phyloP scores from a whole-genome alignment of 2,113 vertebrate genomes.

The Ursus arctos region DNA sequence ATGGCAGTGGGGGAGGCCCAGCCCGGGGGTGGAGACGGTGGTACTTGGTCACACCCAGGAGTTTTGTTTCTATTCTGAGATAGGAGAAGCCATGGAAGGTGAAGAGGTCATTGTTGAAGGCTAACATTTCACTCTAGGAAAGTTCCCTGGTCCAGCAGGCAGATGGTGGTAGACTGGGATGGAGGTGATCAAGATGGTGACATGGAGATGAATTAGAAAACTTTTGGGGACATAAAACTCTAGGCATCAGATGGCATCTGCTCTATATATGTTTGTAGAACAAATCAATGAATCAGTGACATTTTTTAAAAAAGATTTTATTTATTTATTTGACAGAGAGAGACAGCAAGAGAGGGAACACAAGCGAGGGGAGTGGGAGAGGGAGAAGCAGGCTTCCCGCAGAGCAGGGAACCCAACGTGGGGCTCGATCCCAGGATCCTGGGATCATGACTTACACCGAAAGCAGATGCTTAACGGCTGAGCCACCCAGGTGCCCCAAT shows the following conservation, averaged over 20 bases:
- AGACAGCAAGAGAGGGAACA: too few species aligned
- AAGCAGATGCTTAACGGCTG: too few species aligned
- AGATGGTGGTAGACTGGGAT: background rate
- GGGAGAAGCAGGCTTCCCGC: too few species aligned
- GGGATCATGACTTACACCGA: too few species aligned
- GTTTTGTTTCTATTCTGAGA: background rate
- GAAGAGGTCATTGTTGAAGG: background rate
- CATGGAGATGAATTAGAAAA: background rate
- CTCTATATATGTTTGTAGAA: background rate
- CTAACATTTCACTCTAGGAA: background rate
- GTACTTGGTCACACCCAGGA: background rate
- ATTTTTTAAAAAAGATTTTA: background rate
- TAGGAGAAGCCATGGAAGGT: background rate
- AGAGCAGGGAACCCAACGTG: too few species aligned
- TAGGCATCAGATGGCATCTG: background rate
- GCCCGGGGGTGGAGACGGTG: fast-evolving
- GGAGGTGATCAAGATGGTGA: background rate
- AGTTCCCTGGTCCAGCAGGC: background rate
- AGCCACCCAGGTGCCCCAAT: background rate
- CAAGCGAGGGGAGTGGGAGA: too few species aligned
- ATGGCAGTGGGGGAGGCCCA: fast-evolving
- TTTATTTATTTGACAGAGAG: too few species aligned
- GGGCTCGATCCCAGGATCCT: too few species aligned
- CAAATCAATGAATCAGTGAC: background rate
- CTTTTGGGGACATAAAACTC: background rate